A percentile compares a stretch with the other conserved stretches of the same genome.
Evolutionary conservation across 2,113 vertebrate genomes (phyloP).

Genomic region (Rhinolophus ferrumequinum): DNA sequence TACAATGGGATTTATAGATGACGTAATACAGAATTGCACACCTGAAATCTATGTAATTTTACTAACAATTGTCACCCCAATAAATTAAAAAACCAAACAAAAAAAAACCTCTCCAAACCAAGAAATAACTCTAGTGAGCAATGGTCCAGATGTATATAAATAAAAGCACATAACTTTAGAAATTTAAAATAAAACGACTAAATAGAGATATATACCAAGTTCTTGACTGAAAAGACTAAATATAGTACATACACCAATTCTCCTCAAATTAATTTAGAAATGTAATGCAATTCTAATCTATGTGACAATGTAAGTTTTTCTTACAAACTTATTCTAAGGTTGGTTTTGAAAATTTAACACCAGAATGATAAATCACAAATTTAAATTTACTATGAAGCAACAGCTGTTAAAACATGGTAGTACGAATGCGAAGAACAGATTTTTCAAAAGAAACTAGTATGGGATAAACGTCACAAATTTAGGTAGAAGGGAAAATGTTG

Average conservation of each 20-base stretch:
- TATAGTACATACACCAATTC: not conserved
- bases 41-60: no score
- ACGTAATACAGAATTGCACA: no score
- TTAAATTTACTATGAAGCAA: not conserved
- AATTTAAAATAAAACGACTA: not conserved
- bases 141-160: not conserved
- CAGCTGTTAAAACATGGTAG: not conserved
- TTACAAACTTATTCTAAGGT: not conserved
- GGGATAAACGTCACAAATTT: not conserved
- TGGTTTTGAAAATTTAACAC: not conserved
- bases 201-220: not conserved
- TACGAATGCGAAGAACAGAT: not conserved
- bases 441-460: not conserved
- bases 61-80: no score
- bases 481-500: not conserved
- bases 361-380: not conserved
- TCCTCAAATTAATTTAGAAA: not conserved
- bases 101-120: not conserved
- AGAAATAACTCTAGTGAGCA: not conserved
- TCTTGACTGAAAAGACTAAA: constrained; percentile 10
- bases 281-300: not conserved
- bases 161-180: not conserved
- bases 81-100: no score
- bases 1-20: no score
- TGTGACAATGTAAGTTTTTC: not conserved